A percentile compares a stretch with the other conserved stretches of the same genome.
phyloP scores from a whole-genome alignment of 2,113 vertebrate species.

The Neoarius graeffei region DNA sequence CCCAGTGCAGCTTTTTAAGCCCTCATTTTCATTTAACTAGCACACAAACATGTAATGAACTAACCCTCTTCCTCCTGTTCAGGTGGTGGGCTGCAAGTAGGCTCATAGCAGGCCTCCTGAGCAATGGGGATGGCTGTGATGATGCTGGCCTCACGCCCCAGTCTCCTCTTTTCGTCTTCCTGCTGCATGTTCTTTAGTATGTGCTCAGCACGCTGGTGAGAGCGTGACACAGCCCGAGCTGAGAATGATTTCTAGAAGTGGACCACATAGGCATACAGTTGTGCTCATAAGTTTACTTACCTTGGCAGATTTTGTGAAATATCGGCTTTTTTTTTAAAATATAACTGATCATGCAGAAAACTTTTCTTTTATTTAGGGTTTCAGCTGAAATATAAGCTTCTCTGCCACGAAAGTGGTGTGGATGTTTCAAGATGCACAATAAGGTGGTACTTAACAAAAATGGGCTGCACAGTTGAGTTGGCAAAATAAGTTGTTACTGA shows the following conservation, averaged over 20 bases:
- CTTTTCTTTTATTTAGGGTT: too few relatives aligned
- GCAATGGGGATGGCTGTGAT: constrained; percentile 96
- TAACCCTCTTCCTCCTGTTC: constrained; percentile 99
- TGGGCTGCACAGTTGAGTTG: too few relatives aligned
- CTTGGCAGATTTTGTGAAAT: too few relatives aligned
- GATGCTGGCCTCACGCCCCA: constrained; percentile 95
- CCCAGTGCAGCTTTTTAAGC: background rate
- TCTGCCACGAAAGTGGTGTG: too few relatives aligned
- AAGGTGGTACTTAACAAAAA: too few relatives aligned
- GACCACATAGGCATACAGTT: constrained; percentile 10
- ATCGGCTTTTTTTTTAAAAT: too few relatives aligned
- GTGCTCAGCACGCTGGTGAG: constrained; percentile 95
- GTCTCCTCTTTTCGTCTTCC: constrained; percentile 93
- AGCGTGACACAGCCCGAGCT: constrained; percentile 93
- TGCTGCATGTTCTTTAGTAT: constrained; percentile 98
- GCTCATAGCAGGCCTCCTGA: constrained; percentile 96
- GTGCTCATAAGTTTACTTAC: too few relatives aligned
- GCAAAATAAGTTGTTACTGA: too few relatives aligned
- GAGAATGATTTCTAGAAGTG: constrained; percentile 92
- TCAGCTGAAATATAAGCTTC: too few relatives aligned
- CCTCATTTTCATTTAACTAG: background rate
- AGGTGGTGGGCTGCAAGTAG: constrained; percentile 88
- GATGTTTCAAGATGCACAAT: too few relatives aligned
- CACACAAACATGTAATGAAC: constrained; percentile 9
- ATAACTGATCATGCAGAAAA: too few relatives aligned